Base-by-base conservation (phyloP, 2,888 invertebrate genomes). In the Patella ulyssiponensis region DNA sequence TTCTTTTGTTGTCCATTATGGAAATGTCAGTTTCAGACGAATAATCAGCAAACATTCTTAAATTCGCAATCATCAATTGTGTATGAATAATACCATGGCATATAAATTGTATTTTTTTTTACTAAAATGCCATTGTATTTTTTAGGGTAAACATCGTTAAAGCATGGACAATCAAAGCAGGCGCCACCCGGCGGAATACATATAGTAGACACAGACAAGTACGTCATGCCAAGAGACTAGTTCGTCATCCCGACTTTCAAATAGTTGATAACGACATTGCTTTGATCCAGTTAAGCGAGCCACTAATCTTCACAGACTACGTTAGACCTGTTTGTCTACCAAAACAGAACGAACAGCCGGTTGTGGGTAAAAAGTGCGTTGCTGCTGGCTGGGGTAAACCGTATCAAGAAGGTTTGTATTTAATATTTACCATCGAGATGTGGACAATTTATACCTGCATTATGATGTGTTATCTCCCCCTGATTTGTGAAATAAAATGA, bases 331-430 rank as follows among this genome's bases (percentile, higher is more conserved):
- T 86, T 17, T 89, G 89, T 74, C 83, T 89, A 14, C 88, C 89
- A 9, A 72, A 82, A 27, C 71, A 77, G 12, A 70, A 52, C 11
- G 74, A 85, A 33, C 75, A 74, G 14, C 77, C 86, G 0, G 84
- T 83, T 12, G 79, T 83, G 7, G 89, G 88, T 2, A 86, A 85
- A 4, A 33, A 87, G 51, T 88, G 89, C 71, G 84, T 83, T 20
- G 87, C 86, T 9, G 84, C 86, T 14, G 89, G 89, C 2, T 89
- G 88, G 88, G 89, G 89, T 0, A 87, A 85, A 79, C 74, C 80
- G 9, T 74, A 77, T n/a, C 79, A 84, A 73, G 77, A 73, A 14
- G 87, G 89, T 88, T 78, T 72, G 81, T 27, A 51, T 15, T 1
- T 12, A 15, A 14, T 71, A 44, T 20, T 71, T 71, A n/a, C 20